These are phyloP conservation scores for Castor canadensis DNA, from an alignment of 2,113 vertebrate genomes.

Conservation along the genomic window DNA sequence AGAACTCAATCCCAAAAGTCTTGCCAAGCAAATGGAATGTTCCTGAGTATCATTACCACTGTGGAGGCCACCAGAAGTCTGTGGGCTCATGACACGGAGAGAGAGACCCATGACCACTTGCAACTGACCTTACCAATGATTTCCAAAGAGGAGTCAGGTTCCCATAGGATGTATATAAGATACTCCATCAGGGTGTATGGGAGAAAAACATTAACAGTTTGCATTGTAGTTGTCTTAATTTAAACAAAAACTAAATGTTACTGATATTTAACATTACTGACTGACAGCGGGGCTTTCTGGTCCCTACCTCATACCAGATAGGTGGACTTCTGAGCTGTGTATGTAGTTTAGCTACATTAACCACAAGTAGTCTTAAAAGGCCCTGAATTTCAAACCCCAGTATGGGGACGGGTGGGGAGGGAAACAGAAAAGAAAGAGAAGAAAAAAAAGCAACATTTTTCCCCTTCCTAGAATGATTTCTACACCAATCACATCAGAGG, in stretches of 20 bases:
- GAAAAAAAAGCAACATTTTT: not conserved
- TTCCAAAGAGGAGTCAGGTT: not conserved
- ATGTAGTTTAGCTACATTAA: not conserved
- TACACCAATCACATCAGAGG: not conserved
- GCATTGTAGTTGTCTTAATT: not conserved
- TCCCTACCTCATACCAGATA: not conserved
- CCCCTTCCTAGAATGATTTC: not conserved
- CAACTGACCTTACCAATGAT: not conserved
- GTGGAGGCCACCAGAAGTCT: not conserved
- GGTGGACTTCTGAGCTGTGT: not conserved
- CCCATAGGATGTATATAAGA: not conserved
- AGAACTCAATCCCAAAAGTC: not conserved
- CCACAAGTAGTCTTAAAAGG: not conserved
- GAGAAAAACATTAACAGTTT: not conserved
- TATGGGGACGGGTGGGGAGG: not conserved
- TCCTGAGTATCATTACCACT: not conserved
- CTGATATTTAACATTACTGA: not conserved
- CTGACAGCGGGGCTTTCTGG: not conserved
- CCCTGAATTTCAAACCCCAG: too few relatives aligned
- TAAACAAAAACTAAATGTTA: not conserved
- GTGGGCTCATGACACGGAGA: not conserved
- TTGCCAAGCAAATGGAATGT: not conserved
- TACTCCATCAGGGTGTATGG: not conserved
- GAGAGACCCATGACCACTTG: not conserved
- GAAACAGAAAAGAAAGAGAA: not conserved